These are phyloP conservation scores for Caerostris extrusa DNA, from an alignment of 1,140 invertebrate species.

Conservation along the genomic window DNA sequence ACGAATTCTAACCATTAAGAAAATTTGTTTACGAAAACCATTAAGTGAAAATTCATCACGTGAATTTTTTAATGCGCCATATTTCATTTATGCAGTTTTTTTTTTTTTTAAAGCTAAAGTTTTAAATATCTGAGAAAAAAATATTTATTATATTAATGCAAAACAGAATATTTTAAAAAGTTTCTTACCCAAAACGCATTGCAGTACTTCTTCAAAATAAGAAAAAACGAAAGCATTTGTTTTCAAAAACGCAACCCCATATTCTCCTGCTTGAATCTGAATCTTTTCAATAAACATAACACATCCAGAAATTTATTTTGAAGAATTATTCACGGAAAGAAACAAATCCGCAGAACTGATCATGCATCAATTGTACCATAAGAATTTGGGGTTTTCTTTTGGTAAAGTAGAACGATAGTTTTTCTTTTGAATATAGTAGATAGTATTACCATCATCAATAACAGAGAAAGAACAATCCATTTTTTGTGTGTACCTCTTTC, in stretches of 20 bases:
- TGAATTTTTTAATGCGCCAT: not conserved
- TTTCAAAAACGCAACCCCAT: not conserved
- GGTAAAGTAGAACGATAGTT: not conserved
- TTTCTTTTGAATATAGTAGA: not conserved
- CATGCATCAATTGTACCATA: not conserved
- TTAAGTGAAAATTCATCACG: not conserved
- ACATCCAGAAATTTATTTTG: not conserved
- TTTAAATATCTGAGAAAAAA: not conserved
- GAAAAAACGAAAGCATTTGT: not conserved
- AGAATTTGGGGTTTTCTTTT: not conserved
- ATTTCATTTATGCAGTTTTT: not conserved
- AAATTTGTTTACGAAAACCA: not conserved
- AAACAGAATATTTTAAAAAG: not conserved
- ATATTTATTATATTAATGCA: not conserved
- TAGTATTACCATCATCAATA: conserved; percentile 6
- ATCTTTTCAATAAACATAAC: not conserved
- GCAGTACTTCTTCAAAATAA: not conserved
- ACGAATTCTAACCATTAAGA: not conserved
- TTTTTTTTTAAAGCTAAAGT: not conserved
- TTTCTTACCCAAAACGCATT: not conserved
- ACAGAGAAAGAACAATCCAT: not conserved
- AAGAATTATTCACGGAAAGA: not conserved
- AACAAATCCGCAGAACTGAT: not conserved
- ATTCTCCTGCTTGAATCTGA: not conserved
- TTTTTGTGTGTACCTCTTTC: not conserved